Evolutionary conservation across 2,113 vertebrate genomes (phyloP).

Genomic region (Cynoglossus semilaevis): DNA sequence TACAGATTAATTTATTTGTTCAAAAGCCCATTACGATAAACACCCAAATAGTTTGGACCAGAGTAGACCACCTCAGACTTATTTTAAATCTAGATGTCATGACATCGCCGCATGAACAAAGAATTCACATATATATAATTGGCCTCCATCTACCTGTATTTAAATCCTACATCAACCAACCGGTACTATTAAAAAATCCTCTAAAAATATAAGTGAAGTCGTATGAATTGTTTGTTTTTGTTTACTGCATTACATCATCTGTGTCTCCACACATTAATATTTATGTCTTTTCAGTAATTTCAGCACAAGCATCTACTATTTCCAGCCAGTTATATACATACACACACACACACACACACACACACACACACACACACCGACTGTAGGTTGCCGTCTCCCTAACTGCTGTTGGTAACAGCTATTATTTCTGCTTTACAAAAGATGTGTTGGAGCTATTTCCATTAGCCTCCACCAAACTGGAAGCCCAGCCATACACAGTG

Average conservation of each 20-base stretch:
- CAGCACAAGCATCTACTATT: constrained; percentile 1
- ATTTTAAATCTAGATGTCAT: too few species aligned
- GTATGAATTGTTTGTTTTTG: not conserved
- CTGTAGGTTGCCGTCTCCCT: not conserved
- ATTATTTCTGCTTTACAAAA: constrained; percentile 6
- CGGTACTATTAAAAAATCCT: too few species aligned
- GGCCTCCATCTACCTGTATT: not conserved
- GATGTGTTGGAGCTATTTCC: constrained; percentile 15
- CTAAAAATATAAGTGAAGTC: not conserved
- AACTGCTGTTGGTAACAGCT: constrained; percentile 2
- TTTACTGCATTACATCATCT: constrained; percentile 1
- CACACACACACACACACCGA: not conserved
- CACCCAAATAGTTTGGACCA: too few species aligned
- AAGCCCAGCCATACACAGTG: constrained; percentile 30
- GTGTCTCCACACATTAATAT: constrained; percentile 12
- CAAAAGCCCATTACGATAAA: too few species aligned
- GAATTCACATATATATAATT: not conserved
- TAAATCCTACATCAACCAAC: too few species aligned
- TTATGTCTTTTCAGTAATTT: not conserved
- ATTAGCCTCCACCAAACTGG: constrained; percentile 5
- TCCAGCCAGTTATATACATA: not conserved
- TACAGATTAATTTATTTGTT: too few species aligned
- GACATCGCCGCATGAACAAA: not conserved
- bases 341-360: too few species aligned
- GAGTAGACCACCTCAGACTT: too few species aligned